phyloP scores from a whole-genome alignment of 2,797 vertebrate genomes.

The Vultur gryphus region DNA sequence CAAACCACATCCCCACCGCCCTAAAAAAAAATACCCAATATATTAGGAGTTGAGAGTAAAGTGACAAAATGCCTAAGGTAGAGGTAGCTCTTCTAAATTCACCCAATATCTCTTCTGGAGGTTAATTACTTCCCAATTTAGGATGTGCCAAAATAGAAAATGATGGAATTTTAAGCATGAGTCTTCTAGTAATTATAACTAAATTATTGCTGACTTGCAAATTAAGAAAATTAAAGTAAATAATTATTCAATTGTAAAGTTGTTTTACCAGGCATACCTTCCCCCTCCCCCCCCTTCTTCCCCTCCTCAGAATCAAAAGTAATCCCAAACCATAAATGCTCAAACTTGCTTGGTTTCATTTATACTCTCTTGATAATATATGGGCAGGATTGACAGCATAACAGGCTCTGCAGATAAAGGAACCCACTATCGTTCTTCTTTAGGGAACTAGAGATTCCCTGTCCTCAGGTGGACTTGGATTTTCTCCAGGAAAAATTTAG shows the following conservation, averaged over 20 bases:
- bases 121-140: not conserved
- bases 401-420: not conserved
- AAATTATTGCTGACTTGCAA: not conserved
- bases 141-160: not conserved
- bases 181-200: not conserved
- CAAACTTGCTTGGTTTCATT: not conserved
- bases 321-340: not conserved
- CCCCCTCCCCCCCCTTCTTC: not conserved
- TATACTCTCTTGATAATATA: not conserved
- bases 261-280: not conserved
- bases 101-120: not conserved
- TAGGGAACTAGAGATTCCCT: not conserved
- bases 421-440: not conserved
- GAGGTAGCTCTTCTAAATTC: not conserved
- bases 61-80: not conserved
- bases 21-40: not conserved
- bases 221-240: not conserved
- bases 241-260: not conserved
- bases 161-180: not conserved
- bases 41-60: not conserved
- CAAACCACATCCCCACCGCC: too few species aligned
- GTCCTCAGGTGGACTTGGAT: not conserved
- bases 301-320: not conserved
- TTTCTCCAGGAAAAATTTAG: not conserved
- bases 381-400: not conserved